Base-by-base conservation (phyloP, 2,888 invertebrate genomes). In the Volucella bombylans region DNA sequence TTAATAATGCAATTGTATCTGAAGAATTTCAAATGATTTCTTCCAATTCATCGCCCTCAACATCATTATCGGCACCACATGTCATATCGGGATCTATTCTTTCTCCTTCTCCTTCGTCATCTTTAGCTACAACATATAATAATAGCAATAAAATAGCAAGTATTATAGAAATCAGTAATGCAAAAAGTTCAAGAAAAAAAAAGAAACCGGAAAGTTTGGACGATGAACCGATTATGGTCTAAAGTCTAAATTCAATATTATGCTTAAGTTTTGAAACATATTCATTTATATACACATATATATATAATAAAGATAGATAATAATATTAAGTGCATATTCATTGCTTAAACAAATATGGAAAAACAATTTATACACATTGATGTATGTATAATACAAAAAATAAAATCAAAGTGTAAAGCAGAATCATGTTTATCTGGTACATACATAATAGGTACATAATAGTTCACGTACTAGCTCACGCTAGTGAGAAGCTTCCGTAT, bases 171-270 rank as follows among this genome's bases (percentile, higher is more conserved):
- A 85, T 81, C 72, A 83, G 85, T 64, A 86, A 86, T 68, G 87
- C 82, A 76, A 86, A 87, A 79, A 83, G 87, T 54, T 72, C 64
- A 57, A 87, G 87, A 57, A 87, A 88, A 65, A 88, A 88, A 77
- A 88, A 88, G 62, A 87, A 87, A 78, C 87, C 86, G 49, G 88
- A 87, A 77, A 88, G 87, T 85, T 81, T 88, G 54, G 89, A 89
- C 79, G 89, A 89, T 74, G 89, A 89, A 76, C 89, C 89, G 61
- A 89, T 89, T 71, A 89, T 89, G 89, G 89, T 89, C 64, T 89
- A 81, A 87, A 71, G 72, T 81, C 38, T 62, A 67, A 55, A 23
- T 68, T 73, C 18, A 52, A 68, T 72, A 57, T 57, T 72, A 64
- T 73, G 15, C 38, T 31, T 6, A 31, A 6, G 31, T 31, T 31